Evolutionary conservation across 2,113 vertebrate genomes (phyloP), one percentile per base, ranked within the genome.

Genomic region (Uropsilus gracilis): DNA sequence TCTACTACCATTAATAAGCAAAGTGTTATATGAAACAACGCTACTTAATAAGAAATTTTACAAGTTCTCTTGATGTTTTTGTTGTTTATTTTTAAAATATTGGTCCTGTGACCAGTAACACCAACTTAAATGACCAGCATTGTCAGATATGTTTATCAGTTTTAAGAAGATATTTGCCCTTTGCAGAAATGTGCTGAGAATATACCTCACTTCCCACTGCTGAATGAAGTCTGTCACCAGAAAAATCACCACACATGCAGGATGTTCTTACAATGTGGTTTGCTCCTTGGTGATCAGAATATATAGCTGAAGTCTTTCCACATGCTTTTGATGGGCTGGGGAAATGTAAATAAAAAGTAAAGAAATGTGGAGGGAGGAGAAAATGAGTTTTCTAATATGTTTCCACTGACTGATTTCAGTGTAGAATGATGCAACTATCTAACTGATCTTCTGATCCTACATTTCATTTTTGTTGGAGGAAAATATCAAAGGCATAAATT

Each of bases 181-280:
- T 78, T 82, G 39, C 28, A 95, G 75, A 81, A 75, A 48, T 69
- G 28, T 55, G 18, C 37, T 17, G 8, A 83, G 59, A 57, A 55
- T 68, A 90, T 3, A 63, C 37, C 7, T 89, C 76, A 78, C 37
- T 80, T 89, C 83, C 77, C 26, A 34, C 53, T 82, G 69, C 11
- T 72, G 72, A 71, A 50, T 64, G 26, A 81, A 44, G 22, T 66
- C 77, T 50, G 86, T 68, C n/a, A 17, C 30, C 32, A 81, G 13
- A 87, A 96, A 96, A 95, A 77, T 80, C 34, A 18, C 44, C 75
- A 20, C 32, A 34, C 20, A 80, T 39, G 16, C 4, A 76, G 14
- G 32, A 81, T 48, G 7, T 28, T 64, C 71, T 42, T 37, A 44
- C 26, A 81, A 18, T 12, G 9, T 30, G 6, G 8, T 81, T 76